Conservation (phyloP, 2,113 vertebrate genomes). For the Eretmochelys imbricata region DNA sequence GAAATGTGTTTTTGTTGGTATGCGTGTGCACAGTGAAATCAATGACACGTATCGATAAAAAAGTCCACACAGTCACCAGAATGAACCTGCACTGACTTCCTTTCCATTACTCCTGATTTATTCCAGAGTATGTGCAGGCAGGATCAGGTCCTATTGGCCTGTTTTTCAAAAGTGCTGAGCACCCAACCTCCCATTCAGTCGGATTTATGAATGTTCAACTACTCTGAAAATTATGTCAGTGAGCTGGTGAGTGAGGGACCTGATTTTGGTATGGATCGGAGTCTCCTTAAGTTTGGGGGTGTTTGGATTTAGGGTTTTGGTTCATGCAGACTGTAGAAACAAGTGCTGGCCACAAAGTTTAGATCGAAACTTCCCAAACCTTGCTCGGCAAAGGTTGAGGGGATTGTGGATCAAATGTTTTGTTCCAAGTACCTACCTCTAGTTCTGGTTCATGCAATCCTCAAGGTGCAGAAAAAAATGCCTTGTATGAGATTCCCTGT, state of each 20-base stretch:
- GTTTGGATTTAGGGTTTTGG: not conserved
- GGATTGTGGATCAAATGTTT: not conserved
- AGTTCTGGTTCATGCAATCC: not conserved
- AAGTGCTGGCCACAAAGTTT: not conserved
- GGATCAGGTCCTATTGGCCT: not conserved
- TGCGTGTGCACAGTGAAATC: not conserved
- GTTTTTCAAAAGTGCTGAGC: not conserved
- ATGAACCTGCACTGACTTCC: not conserved
- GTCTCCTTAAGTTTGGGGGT: not conserved
- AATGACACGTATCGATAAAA: not conserved
- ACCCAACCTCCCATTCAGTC: not conserved
- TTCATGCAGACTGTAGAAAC: not conserved
- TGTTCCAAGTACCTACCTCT: not conserved
- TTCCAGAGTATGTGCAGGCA: not conserved
- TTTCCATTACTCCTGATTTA: not conserved
- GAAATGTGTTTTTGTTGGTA: not conserved
- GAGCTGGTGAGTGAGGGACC: not conserved
- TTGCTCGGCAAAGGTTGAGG: not conserved
- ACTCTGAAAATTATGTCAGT: not conserved
- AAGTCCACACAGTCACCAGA: not conserved
- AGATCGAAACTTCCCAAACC: not conserved
- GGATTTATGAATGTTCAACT: not conserved
- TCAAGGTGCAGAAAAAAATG: not conserved
- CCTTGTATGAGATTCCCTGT: not conserved
- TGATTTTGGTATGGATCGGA: not conserved